Percentiles rank a stretch among this genome's conserved stretches.
Conservation (phyloP, 2,797 vertebrate genomes). For the Hybognathus amarus region DNA sequence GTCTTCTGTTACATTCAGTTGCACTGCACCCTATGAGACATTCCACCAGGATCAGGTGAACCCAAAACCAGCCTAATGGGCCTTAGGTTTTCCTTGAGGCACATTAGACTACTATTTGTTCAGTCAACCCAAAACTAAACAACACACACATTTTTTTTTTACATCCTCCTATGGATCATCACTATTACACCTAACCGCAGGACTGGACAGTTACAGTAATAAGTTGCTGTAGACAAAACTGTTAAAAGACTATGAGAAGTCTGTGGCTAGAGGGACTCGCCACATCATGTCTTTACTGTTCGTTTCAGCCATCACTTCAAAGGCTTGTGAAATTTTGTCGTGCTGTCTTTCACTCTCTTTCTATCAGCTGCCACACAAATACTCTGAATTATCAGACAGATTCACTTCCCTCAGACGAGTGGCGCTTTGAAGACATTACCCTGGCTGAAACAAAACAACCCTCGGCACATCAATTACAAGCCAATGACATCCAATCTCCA, state of each 20-base stretch:
- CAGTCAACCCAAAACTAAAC: neutral
- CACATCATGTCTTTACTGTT: conserved; percentile 8
- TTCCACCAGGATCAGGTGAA: neutral
- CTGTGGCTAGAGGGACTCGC: neutral
- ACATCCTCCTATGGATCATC: neutral
- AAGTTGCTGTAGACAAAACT: neutral
- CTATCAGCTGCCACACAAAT: conserved; percentile 46
- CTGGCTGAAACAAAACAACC: conserved; percentile 40
- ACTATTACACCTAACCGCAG: neutral
- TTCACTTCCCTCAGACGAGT: conserved; percentile 50
- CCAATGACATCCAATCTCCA: conserved; percentile 51
- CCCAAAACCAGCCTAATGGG: neutral
- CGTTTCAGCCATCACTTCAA: conserved; percentile 20
- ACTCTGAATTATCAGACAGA: conserved; percentile 57
- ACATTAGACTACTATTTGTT: neutral
- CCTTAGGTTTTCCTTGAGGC: neutral
- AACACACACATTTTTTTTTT: neutral
- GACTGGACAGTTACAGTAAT: neutral
- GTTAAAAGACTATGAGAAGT: conserved; percentile 1
- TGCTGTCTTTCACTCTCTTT: conserved; percentile 27
- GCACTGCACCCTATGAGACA: neutral
- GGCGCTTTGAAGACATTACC: conserved; percentile 43
- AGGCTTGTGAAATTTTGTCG: conserved; percentile 36
- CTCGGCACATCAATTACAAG: conserved; percentile 57
- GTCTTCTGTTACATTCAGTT: neutral